Evolutionary conservation across 2,113 vertebrate genomes (phyloP), one percentile per base, ranked within the genome.

Genomic region (Nannobrachium achirus): DNA sequence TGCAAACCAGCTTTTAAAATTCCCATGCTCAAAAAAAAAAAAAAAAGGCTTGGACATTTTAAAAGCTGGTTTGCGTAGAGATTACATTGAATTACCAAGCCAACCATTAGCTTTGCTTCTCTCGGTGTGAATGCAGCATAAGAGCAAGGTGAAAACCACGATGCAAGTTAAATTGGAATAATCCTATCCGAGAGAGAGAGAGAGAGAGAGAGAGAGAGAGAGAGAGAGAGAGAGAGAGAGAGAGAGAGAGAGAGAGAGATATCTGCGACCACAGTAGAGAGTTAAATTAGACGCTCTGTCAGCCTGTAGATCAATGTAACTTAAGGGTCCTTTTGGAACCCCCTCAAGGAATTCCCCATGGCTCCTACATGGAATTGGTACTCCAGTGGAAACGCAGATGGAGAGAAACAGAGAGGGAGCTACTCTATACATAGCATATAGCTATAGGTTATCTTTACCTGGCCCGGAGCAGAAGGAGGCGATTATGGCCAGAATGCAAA

Each of bases 391-490:
- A n/a, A n/a, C n/a, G n/a, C n/a, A n/a, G n/a, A n/a, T n/a, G n/a
- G n/a, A n/a, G n/a, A n/a, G n/a, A n/a, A n/a, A n/a, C n/a, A n/a
- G 25, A 33, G 25, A 33, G 25, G 6, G 25, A 33, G 46, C 46
- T 49, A 49, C 2, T 49, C 25, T 49, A 49, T 13, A 13, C 13
- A 14, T 11, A 7, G 9, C 7, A 49, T n/a, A n/a, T n/a, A n/a
- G n/a, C 46, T 49, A 11, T 49, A 49, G n/a, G 33, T 38, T 20
- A 13, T 51, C 25, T 58, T 86, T 95, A 98, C 96, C 96, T 94
- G 96, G 96, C 16, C 96, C 95, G 0, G 94, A 96, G 90, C 96
- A 98, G 87, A 98, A 98, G 0, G 95, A 93, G 0, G 95, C 95
- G 18, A 98, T 98, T 85, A 95, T 88, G 69, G 90, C 94, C 75